Evolutionary conservation across 2,888 invertebrate species (phyloP).

Genomic region (Eutolmus rufibarbis): DNA sequence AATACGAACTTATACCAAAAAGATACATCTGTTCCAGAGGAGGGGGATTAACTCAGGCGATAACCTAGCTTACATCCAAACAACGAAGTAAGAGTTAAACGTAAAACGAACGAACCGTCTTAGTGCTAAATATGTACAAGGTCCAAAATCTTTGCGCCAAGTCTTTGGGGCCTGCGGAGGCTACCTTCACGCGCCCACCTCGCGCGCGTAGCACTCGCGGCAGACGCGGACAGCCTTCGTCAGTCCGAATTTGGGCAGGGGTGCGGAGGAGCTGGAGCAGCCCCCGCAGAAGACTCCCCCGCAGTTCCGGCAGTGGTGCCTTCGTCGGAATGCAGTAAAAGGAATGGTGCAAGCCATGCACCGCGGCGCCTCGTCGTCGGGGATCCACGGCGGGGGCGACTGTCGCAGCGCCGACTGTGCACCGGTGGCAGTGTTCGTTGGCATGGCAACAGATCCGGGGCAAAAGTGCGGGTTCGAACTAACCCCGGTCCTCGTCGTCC

Average conservation of each 20-base stretch:
- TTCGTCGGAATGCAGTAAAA: constrained; percentile 92
- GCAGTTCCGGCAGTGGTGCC: constrained; percentile 98
- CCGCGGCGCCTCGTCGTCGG: constrained; percentile 87
- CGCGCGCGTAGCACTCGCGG: constrained; percentile 59
- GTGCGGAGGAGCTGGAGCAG: constrained; percentile 91
- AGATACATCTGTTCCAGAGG: background rate
- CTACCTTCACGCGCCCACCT: constrained; percentile 44
- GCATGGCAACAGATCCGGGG: background rate
- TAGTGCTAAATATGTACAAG: constrained; percentile 39
- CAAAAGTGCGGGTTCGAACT: constrained; percentile 43
- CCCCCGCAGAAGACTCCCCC: constrained; percentile 92
- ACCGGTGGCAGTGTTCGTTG: constrained; percentile 44
- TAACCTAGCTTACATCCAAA: background rate
- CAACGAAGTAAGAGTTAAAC: background rate
- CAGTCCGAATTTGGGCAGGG: constrained; percentile 91
- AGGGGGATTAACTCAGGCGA: background rate
- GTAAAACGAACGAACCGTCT: constrained; percentile 20
- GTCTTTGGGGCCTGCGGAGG: constrained; percentile 34
- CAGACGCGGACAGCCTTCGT: constrained; percentile 93
- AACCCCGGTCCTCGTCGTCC: constrained; percentile 49
- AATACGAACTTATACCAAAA: background rate
- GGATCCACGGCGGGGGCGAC: constrained; percentile 89
- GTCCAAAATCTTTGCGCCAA: constrained; percentile 22
- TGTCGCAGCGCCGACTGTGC: constrained; percentile 49
- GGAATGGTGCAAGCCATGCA: constrained; percentile 93